These are phyloP conservation scores for Entomyzon cyanotis DNA, from an alignment of 2,113 vertebrate species.

Conservation along the genomic window DNA sequence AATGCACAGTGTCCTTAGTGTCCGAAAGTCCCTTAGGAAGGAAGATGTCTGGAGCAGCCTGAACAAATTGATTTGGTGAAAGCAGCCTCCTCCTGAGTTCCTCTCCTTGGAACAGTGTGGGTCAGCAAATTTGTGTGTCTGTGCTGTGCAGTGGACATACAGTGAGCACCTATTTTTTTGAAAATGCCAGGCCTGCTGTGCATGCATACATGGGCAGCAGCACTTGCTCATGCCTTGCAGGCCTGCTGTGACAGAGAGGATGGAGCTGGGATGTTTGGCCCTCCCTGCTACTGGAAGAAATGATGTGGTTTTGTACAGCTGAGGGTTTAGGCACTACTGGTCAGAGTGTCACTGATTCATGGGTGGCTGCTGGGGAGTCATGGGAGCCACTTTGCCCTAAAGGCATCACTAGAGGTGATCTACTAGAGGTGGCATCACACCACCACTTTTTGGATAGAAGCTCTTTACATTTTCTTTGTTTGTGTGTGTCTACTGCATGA, in stretches of 20 bases:
- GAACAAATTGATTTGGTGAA: background rate
- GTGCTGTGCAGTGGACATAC: background rate
- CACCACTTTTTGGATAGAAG: background rate
- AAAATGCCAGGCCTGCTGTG: background rate
- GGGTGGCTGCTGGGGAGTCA: background rate
- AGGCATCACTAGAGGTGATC: background rate
- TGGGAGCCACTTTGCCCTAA: background rate
- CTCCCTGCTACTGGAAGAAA: background rate
- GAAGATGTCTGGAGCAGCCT: background rate
- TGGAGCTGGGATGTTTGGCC: background rate
- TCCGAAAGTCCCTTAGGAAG: background rate
- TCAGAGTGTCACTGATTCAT: background rate
- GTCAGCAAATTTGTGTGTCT: background rate
- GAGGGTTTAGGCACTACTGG: background rate
- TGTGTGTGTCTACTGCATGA: background rate
- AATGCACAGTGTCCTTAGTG: background rate
- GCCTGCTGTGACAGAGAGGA: background rate
- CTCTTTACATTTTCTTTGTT: background rate
- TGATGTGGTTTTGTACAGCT: background rate
- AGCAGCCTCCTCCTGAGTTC: background rate
- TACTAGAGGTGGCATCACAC: background rate
- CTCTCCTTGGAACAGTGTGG: background rate
- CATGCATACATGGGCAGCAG: accelerated
- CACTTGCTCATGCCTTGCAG: background rate
- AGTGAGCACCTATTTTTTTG: background rate